These are phyloP conservation scores for Ctenochaetus hawaiiensis DNA, from an alignment of 2,797 vertebrate species.

Conservation along the genomic window DNA sequence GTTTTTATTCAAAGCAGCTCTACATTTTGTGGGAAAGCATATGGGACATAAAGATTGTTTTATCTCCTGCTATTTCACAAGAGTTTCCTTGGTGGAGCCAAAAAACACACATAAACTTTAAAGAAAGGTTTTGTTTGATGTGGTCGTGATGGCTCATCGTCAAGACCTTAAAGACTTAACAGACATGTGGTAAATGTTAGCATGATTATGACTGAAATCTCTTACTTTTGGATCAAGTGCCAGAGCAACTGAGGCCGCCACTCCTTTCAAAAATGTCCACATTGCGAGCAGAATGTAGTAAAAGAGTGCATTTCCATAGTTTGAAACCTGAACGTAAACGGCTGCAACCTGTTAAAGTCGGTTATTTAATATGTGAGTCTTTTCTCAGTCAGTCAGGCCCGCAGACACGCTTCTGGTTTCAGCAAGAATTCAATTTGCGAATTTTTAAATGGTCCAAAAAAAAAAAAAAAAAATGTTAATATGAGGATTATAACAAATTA, in stretches of 20 bases:
- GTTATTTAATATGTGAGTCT: conserved; percentile 23
- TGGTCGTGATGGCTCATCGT: not conserved
- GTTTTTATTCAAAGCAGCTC: not conserved
- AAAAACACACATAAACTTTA: not conserved
- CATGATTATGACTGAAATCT: not conserved
- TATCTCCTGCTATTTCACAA: not conserved
- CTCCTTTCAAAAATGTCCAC: not conserved
- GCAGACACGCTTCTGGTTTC: not conserved
- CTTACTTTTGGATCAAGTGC: not conserved
- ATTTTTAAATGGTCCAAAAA: conserved; percentile 33
- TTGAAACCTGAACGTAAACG: not conserved
- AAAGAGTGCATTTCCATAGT: not conserved
- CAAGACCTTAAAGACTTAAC: not conserved
- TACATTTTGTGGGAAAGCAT: not conserved
- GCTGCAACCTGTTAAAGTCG: not conserved
- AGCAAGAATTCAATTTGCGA: conserved; percentile 54
- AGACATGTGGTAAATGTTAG: not conserved
- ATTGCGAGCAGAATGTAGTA: not conserved
- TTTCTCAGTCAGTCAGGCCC: conserved; percentile 14
- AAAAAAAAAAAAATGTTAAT: conserved; percentile 31
- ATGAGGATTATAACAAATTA: conserved; percentile 62
- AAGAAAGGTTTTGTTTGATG: not conserved
- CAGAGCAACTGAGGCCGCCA: not conserved
- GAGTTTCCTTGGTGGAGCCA: not conserved
- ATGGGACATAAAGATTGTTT: not conserved